Evolutionary conservation across 2,113 vertebrate species (phyloP), one percentile per base, ranked within the genome.

Genomic region (Gopherus evgoodei): DNA sequence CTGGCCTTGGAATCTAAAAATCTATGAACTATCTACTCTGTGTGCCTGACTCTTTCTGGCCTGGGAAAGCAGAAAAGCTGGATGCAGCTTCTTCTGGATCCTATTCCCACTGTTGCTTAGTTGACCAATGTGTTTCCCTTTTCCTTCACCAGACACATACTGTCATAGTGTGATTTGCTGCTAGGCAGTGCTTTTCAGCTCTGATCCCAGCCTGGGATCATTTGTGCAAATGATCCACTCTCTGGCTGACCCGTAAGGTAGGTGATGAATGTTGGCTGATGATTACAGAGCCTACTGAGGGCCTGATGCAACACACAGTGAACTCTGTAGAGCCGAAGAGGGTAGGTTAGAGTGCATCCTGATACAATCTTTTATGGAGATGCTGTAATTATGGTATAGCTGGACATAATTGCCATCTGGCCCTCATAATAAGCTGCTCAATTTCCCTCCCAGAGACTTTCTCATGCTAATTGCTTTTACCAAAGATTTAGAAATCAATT

Each of bases 101-200:
- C 54, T 13, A 17, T 53, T 27, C 25, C 1, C 85, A 59, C 7
- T 0, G 3, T 90, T 84, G 27, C 38, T 57, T 82, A 84, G 31
- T 1, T 87, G 81, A 80, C 19, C 42, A 82, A 31, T 27, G 22
- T 84, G 19, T 83, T 22, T 2, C 0, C 24, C 31, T 12, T 5
- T 4, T 31, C 25, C 13, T 50, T 4, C 72, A 3, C 31, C 38
- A 81, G 24, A 38, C 42, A 83, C 72, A 27, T 59, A 24, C 19
- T 21, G 75, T 44, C 6, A 12, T 81, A 44, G 19, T 47, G 88
- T 59, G 90, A 54, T 4, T 57, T 69, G 54, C 78, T 89, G 78
- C 42, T 76, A 91, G n/a, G 27, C 50, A 12, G 12, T 83, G 31
- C 75, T 89, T 95, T 75, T 75, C 57, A 57, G 27, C 83, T 75